Percentiles rank a stretch among this genome's conserved stretches.
phyloP scores from a whole-genome alignment of 2,888 invertebrate species.

The Glaucopsyche alexis region DNA sequence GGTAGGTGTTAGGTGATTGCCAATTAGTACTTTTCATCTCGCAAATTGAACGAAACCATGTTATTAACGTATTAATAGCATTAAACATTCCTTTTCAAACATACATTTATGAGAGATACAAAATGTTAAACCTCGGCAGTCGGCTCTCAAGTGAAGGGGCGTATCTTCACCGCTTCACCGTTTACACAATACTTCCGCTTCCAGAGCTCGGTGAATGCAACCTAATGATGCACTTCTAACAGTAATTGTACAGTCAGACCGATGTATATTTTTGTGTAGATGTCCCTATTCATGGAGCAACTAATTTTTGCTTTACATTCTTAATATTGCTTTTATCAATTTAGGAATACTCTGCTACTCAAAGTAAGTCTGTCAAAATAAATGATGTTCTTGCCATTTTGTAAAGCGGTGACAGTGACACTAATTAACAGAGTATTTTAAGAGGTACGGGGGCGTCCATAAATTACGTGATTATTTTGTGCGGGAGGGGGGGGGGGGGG shows the following conservation, averaged over 20 bases:
- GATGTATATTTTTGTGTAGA: constrained; percentile 2
- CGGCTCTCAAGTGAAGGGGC: background rate
- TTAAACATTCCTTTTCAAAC: background rate
- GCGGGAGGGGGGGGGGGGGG: too few species aligned
- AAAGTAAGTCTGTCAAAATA: too few species aligned
- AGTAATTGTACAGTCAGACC: background rate
- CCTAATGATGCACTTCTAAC: constrained; percentile 27
- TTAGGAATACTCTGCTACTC: background rate
- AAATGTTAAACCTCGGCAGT: background rate
- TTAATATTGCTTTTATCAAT: background rate
- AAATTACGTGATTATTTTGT: too few species aligned
- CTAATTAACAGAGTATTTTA: too few species aligned
- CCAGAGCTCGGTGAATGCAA: constrained; percentile 12
- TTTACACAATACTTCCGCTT: constrained; percentile 12
- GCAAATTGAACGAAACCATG: too few species aligned
- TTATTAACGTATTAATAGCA: background rate
- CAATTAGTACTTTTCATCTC: too few species aligned
- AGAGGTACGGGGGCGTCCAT: too few species aligned
- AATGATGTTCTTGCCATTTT: too few species aligned
- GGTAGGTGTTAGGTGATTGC: too few species aligned
- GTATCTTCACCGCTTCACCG: constrained; percentile 1
- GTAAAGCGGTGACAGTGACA: too few species aligned
- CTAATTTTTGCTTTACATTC: constrained; percentile 4
- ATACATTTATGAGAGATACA: background rate
- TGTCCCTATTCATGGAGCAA: background rate